Evolutionary conservation across 2,113 vertebrate genomes (phyloP).

Genomic region (Chitala chitala): DNA sequence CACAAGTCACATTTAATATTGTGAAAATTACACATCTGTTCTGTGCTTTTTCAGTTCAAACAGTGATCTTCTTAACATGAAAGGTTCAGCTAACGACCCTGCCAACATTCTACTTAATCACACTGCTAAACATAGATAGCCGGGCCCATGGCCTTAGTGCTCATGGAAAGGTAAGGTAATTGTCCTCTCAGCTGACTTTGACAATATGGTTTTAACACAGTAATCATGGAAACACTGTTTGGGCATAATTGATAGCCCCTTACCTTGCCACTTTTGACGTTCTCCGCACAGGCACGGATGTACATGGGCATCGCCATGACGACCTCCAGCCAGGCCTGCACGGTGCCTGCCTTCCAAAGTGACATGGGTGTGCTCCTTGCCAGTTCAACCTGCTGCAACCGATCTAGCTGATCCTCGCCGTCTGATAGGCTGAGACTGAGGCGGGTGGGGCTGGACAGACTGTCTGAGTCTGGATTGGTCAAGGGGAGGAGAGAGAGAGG

Average conservation of each 20-base stretch:
- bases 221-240: neutral
- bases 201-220: neutral
- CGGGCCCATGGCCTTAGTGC: no score
- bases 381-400: slow-evolving; percentile 78
- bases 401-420: slow-evolving; percentile 74
- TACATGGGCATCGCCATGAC: slow-evolving; percentile 90
- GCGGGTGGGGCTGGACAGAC: slow-evolving; percentile 67
- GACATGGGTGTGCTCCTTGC: slow-evolving; percentile 74
- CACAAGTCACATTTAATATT: neutral
- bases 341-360: slow-evolving; percentile 74
- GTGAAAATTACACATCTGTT: neutral
- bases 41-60: neutral
- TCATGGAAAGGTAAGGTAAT: no score
- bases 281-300: slow-evolving; percentile 72
- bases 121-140: no score
- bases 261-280: slow-evolving; percentile 82
- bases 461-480: slow-evolving; percentile 69
- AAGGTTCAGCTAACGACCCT: neutral
- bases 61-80: neutral
- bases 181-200: no score
- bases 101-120: no score
- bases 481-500: slow-evolving; percentile 30
- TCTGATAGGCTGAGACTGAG: slow-evolving; percentile 72
- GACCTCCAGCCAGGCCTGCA: slow-evolving; percentile 84
- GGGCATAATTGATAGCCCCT: neutral